Evolutionary conservation across 2,113 vertebrate species (phyloP), one percentile per base, ranked within the genome.

Genomic region (Passer montanus): DNA sequence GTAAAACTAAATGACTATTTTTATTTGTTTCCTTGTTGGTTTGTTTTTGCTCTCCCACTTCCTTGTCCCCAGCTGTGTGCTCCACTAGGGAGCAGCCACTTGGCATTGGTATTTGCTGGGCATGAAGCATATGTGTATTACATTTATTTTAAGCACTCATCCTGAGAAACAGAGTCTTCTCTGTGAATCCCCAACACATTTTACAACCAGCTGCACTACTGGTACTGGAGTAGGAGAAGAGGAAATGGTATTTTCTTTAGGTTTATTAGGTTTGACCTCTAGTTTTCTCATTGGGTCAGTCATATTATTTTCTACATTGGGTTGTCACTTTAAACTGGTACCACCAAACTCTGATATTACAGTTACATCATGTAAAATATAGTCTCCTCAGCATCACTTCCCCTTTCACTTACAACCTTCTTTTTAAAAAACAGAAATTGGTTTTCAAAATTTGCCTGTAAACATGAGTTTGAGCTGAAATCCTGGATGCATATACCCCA

Each of bases 1-100:
- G 59, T 96, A 97, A 97, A 97, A 90, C 90, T 91, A 92, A 97
- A 94, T 89, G 0, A 86, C 72, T 92, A 26, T 84, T 95, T 93
- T 95, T 95, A 79, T 95, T 97, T 92, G 86, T 84, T 94, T 95
- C 87, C 59, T 58, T 85, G 70, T 50, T 85, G 55, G 59, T 86
- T 94, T 94, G 85, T 87, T 91, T 95, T 83, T 5, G 15, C 67
- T 84, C 39, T 83, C 92, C 78, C n/a, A 78, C 73, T 96, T 96
- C 94, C 95, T 93, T 44, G 35, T 91, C 44, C 73, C 85, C 94
- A 96, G 89, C 89, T 95, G 95, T 55, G 58, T 37, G 53, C 47
- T 67, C 35, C 72, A 84, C 76, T 56, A 90, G 91, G 88, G 89
- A 90, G 72, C 74, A 87, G 63, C 93, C 87, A 62, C 91, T 93